Evolutionary conservation across 2,113 vertebrate species (phyloP), one percentile per base, ranked within the genome.

Genomic region (Colistium nudipinnis): DNA sequence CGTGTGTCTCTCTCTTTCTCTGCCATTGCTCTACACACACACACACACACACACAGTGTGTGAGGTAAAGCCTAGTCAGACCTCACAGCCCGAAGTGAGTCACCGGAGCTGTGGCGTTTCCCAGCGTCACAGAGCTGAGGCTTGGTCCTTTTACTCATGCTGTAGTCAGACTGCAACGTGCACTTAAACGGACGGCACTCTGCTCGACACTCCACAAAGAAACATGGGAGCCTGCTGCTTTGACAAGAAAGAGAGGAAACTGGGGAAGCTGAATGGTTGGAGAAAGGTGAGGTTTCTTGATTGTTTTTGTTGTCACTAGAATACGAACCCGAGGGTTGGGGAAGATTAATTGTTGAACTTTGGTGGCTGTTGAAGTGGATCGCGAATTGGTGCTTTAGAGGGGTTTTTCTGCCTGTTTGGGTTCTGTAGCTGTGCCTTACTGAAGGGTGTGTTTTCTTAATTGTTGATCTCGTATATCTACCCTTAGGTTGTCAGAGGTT

Each of bases 201-300:
- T 70, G 43, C 69, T 74, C 74, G 36, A 57, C 67, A 59, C 69
- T 62, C 33, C 6, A 71, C 69, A 80, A 74, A 84, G 71, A 83
- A 93, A 87, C 84, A 93, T 93, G 92, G 93, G 93, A 85, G 91
- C 91, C 80, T 92, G 91, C 79, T 92, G 82, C 85, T 90, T 93
- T 75, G 88, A 94, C 71, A 93, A 86, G 82, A 93, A 92, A 80
- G 90, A 92, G 74, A 91, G 76, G 87, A 94, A 92, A 81, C 33
- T 91, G 13, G 92, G 90, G 66, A 91, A 92, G 76, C 79, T 89
- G 9, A 91, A 87, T 81, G 82, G 88, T 77, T 94, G 91, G 91
- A 92, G 85, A 55, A 92, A 93, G 92, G 93, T 94, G 76, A 88
- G 91, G 57, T 41, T 47, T 20, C 38, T 3, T 44, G 27, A 17